These are phyloP conservation scores for Lucilia sericata DNA, from an alignment of 1,140 invertebrate species.

Conservation along the genomic window DNA sequence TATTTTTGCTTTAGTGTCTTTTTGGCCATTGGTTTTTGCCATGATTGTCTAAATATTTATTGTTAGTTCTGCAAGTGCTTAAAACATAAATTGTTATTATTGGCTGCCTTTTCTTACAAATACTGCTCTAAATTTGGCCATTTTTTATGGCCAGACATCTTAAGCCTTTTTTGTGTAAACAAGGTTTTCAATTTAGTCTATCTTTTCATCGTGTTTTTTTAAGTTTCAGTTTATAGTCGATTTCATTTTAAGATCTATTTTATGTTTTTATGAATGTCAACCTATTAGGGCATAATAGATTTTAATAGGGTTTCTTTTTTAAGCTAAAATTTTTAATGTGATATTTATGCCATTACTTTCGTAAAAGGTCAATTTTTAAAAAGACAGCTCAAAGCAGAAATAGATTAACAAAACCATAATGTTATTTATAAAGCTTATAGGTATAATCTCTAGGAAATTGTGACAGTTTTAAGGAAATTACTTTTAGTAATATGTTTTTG, in stretches of 20 bases:
- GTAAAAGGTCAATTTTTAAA: not conserved
- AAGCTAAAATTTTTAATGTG: not conserved
- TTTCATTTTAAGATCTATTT: slow-evolving; percentile 22
- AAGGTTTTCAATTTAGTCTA: not conserved
- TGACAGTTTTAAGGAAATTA: not conserved
- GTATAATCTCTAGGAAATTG: not conserved
- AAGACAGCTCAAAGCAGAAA: not conserved
- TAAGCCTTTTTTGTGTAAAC: not conserved
- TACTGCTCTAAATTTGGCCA: slow-evolving; percentile 21
- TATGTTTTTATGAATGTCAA: slow-evolving; percentile 5
- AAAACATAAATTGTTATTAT: not conserved
- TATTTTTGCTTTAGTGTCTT: not conserved
- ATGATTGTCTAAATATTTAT: not conserved
- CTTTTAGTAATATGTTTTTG: no score
- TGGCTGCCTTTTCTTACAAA: not conserved
- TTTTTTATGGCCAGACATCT: not conserved
- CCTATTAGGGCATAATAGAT: slow-evolving; percentile 29
- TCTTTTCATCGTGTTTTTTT: not conserved
- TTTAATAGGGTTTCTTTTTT: slow-evolving; percentile 8
- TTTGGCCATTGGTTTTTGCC: not conserved
- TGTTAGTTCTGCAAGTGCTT: not conserved
- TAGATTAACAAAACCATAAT: not conserved
- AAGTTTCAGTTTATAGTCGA: not conserved
- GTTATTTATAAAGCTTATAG: not conserved
- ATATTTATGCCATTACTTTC: not conserved